Evolutionary conservation across 2,888 invertebrate species (phyloP), one percentile per base, ranked within the genome.

Genomic region (Conops quadrifasciatus): DNA sequence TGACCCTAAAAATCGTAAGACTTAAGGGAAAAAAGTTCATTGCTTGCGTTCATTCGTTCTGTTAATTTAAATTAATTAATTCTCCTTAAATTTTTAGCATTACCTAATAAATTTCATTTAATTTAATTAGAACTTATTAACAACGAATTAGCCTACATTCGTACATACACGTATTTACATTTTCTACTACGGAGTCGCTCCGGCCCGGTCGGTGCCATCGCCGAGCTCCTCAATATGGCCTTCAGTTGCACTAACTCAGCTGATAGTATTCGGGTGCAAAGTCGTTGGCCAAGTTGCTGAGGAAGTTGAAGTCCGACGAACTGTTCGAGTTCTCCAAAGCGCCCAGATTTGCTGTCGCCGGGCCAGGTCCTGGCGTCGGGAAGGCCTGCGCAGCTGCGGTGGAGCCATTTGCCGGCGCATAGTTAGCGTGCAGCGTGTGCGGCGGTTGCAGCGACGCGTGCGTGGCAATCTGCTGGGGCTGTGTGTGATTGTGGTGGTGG

Each of bases 221-320:
- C n/a, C n/a, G n/a, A n/a, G n/a, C n/a, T n/a, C n/a, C 36, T 36
- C 36, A 36, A 36, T 36, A 36, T 36, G n/a, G 24, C 58, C 47
- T 70, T 80, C 80, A 80, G 77, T 79, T 77, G 73, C 82, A 86
- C 85, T 87, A 86, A 86, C 87, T 87, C 73, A 86, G 77, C 76
- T 86, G 86, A 78, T 96, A 96, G 85, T 96, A 96, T 86, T 96
- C 96, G 11, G 95, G 95, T 24, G 94, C 94, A 85, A 95, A 96
- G 85, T 96, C 96, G 85, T 95, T 96, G 75, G 95, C 94, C 82
- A 96, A 88, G 85, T 94, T 96, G 87, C 95, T 94, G 75, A 96
- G 89, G 85, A 96, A 96, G 86, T 96, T 96, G 87, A 96, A 96
- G 86, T 96, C 96, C 43, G 95, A 94, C n/a, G 95, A 95, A 83